A percentile compares a stretch with the other conserved stretches of the same genome.
Conservation (phyloP, 2,797 vertebrate genomes). For the Hapalemur alaotrensis region DNA sequence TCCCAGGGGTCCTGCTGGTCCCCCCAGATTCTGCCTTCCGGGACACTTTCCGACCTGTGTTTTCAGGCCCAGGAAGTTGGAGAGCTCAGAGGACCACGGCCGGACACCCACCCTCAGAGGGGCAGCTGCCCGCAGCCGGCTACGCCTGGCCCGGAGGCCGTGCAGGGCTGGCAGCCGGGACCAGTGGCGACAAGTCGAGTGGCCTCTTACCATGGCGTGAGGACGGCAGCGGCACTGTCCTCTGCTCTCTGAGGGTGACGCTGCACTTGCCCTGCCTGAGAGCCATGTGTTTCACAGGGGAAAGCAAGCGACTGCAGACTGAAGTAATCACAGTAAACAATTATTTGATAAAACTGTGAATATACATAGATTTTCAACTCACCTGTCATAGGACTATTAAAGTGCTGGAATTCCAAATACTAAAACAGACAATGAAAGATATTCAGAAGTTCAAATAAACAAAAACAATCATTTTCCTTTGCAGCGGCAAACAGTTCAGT, state of each 20-base stretch:
- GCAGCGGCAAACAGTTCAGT: constrained; percentile 11
- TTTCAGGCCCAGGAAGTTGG: background rate
- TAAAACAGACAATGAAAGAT: constrained; percentile 49
- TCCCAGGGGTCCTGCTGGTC: accelerated
- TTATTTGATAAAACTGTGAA: constrained; percentile 68
- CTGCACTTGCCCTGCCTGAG: constrained; percentile 31
- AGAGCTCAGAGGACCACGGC: background rate
- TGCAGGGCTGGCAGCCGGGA: constrained; percentile 51
- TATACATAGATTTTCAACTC: constrained; percentile 24
- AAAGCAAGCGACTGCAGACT: constrained; percentile 45
- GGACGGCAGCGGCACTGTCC: background rate
- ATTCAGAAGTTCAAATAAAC: constrained; percentile 69
- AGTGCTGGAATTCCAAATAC: constrained; percentile 51
- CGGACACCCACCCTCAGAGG: background rate
- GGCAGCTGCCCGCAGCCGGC: background rate
- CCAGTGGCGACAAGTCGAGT: background rate
- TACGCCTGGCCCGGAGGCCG: accelerated
- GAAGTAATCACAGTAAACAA: constrained; percentile 78
- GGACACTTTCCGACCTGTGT: too few species aligned
- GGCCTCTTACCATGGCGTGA: background rate
- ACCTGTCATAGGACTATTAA: constrained; percentile 58
- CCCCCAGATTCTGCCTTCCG: accelerated
- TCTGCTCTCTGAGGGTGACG: constrained; percentile 55
- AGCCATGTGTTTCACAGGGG: constrained; percentile 47
- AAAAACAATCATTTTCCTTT: constrained; percentile 76